These are phyloP conservation scores for Sinella curviseta DNA, from an alignment of 1,140 invertebrate genomes.

Conservation along the genomic window DNA sequence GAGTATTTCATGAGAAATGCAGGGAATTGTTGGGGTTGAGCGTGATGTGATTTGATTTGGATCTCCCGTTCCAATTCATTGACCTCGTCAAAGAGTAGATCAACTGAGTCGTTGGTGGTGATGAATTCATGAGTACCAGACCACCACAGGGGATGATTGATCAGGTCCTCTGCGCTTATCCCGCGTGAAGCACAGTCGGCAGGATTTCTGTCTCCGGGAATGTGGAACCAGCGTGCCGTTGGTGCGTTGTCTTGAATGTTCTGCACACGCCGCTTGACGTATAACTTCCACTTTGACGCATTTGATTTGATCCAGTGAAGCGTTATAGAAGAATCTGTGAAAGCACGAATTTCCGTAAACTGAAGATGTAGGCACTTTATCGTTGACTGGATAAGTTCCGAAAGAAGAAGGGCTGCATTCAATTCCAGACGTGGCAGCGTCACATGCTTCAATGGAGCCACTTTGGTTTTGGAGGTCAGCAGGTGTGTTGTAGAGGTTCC, in stretches of 20 bases:
- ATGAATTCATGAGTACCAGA: neutral
- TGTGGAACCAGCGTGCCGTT: neutral
- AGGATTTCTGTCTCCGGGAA: neutral
- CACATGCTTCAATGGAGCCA: neutral
- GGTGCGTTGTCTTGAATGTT: neutral
- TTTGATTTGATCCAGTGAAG: neutral
- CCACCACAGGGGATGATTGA: neutral
- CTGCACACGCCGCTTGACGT: neutral
- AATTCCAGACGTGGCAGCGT: neutral
- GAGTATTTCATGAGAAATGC: too few relatives aligned
- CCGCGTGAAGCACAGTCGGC: conserved; percentile 4
- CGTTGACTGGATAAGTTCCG: neutral
- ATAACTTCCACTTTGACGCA: neutral
- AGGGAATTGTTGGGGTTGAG: too few relatives aligned
- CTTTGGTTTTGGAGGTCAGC: neutral
- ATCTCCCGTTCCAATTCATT: neutral
- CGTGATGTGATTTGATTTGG: neutral
- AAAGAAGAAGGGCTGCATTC: neutral
- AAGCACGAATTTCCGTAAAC: neutral
- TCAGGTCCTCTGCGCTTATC: neutral
- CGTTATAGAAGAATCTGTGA: neutral
- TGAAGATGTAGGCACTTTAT: neutral
- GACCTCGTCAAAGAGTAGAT: neutral
- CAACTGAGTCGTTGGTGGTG: neutral
- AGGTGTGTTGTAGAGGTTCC: neutral